Percentiles rank a stretch among this genome's conserved stretches.
phyloP scores from a whole-genome alignment of 2,797 vertebrate genomes.

The Poeciliopsis paucimaculata region DNA sequence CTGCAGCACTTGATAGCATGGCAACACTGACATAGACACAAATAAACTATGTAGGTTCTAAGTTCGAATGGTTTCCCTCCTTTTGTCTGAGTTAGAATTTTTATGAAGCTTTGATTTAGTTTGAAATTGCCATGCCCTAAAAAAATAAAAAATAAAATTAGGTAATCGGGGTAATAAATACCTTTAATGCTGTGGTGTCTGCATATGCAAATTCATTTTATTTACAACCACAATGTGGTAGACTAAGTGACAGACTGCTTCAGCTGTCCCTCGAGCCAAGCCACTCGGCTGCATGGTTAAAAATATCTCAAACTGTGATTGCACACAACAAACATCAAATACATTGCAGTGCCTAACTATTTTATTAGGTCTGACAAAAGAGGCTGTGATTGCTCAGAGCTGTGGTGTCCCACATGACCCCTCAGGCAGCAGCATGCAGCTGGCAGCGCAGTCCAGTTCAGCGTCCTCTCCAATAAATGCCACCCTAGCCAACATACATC shows the following conservation, averaged over 20 bases:
- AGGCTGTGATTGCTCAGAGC: conserved; percentile 38
- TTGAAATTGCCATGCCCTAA: no score
- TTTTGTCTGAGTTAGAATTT: not conserved
- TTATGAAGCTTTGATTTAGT: not conserved
- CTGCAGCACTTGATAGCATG: no score
- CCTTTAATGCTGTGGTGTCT: not conserved
- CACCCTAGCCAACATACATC: conserved; percentile 63
- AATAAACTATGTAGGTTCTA: conserved; percentile 17
- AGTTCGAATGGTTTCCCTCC: not conserved
- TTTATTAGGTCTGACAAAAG: conserved; percentile 44
- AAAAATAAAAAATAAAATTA: not conserved
- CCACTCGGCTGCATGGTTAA: conserved; percentile 8
- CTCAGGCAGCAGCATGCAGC: conserved; percentile 58
- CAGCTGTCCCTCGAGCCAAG: not conserved
- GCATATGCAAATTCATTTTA: not conserved
- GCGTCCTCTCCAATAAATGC: conserved; percentile 65
- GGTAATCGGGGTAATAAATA: not conserved
- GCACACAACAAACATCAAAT: conserved; percentile 21
- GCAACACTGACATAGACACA: conserved; percentile 31
- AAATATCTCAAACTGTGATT: conserved; percentile 32
- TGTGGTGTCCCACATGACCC: conserved; percentile 52
- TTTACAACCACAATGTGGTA: conserved; percentile 1
- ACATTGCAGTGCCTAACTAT: conserved; percentile 24
- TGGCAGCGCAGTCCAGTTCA: conserved; percentile 61
- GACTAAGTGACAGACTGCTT: conserved; percentile 2